These are phyloP conservation scores for Petrocephalus microphthalmus DNA, from an alignment of 2,113 vertebrate species.

Conservation along the genomic window DNA sequence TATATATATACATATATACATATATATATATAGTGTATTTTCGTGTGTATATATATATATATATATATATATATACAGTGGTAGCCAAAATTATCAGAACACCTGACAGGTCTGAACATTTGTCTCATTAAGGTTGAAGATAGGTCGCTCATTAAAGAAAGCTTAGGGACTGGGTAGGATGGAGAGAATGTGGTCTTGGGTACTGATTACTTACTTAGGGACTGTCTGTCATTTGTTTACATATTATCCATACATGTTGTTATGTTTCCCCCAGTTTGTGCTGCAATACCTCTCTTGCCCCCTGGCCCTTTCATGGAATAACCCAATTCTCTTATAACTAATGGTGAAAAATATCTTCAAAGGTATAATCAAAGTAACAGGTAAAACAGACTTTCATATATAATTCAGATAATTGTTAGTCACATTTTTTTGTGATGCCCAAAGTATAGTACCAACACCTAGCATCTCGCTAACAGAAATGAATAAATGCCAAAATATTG, in stretches of 20 bases:
- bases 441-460: not conserved
- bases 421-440: not conserved
- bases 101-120: too few species aligned
- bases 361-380: not conserved
- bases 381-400: not conserved
- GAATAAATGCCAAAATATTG: not conserved
- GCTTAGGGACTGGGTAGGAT: not conserved
- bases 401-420: not conserved
- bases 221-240: not conserved
- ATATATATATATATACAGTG: too few species aligned
- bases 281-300: not conserved
- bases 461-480: not conserved
- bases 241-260: not conserved
- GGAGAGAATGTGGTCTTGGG: not conserved
- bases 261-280: not conserved
- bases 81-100: too few species aligned
- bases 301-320: not conserved
- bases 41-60: too few species aligned
- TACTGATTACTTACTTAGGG: not conserved
- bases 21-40: too few species aligned
- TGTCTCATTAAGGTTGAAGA: not conserved
- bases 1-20: too few species aligned
- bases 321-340: not conserved
- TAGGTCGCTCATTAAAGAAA: not conserved
- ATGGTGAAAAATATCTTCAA: not conserved